These are phyloP conservation scores for Rhagoletis pomonella DNA, from an alignment of 1,140 invertebrate genomes.

Conservation along the genomic window DNA sequence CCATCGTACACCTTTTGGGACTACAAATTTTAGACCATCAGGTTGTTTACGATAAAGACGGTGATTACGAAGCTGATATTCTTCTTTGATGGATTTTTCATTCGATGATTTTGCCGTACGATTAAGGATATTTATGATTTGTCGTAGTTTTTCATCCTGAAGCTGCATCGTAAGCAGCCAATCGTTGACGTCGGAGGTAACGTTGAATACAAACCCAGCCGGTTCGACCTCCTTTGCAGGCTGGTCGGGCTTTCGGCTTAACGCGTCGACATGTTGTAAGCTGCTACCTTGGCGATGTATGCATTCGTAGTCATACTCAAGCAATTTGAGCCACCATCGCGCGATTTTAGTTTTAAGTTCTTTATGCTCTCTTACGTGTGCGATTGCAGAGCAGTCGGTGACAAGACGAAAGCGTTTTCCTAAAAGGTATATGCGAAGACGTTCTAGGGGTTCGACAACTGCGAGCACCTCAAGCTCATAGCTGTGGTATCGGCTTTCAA, in stretches of 20 bases:
- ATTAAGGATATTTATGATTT: not conserved
- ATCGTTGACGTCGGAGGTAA: not conserved
- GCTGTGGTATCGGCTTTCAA: too few species aligned
- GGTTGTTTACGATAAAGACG: not conserved
- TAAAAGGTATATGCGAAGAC: too few species aligned
- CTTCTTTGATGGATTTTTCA: not conserved
- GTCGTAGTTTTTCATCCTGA: not conserved
- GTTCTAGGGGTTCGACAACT: too few species aligned
- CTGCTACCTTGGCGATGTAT: not conserved
- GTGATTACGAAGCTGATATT: not conserved
- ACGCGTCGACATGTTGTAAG: not conserved
- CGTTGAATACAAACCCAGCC: not conserved
- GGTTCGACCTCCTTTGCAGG: conserved; percentile 1
- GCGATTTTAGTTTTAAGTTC: too few species aligned
- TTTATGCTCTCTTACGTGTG: too few species aligned
- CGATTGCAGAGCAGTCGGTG: too few species aligned
- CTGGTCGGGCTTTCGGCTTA: not conserved
- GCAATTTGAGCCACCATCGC: too few species aligned
- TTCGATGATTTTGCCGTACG: not conserved
- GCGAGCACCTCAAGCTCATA: not conserved
- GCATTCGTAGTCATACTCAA: not conserved
- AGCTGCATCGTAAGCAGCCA: not conserved
- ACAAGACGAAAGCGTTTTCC: too few species aligned
- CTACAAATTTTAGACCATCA: not conserved
- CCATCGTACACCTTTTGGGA: too few species aligned